Evolutionary conservation across 2,888 invertebrate species (phyloP).

Genomic region (Mesorhabditis spiculigera): DNA sequence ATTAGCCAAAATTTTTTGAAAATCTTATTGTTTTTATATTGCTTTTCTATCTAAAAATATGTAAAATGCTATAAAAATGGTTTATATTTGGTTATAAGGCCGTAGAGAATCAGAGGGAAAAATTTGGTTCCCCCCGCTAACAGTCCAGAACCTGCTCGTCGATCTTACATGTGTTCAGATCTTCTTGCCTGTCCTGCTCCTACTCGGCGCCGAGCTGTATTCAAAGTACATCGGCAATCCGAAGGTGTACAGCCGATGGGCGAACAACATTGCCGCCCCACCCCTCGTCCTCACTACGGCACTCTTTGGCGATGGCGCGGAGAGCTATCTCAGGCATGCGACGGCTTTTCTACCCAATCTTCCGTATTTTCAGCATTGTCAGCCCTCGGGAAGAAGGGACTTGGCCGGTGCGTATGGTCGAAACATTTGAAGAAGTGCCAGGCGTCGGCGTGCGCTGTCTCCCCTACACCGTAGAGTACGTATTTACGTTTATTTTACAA

Average conservation of each 20-base stretch:
- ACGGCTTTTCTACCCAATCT: too few species aligned
- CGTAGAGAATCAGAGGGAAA: too few species aligned
- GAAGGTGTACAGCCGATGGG: slow-evolving; percentile 2
- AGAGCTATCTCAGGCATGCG: slow-evolving; percentile 35
- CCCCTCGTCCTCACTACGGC: slow-evolving; percentile 34
- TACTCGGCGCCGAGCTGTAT: slow-evolving; percentile 43
- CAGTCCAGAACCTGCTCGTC: too few species aligned
- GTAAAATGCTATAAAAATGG: too few species aligned
- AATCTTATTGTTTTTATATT: neutral
- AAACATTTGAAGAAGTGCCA: neutral
- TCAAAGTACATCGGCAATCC: slow-evolving; percentile 12
- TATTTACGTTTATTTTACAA: too few species aligned
- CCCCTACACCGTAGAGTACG: neutral
- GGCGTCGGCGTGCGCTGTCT: slow-evolving; percentile 6
- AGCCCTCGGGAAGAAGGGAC: neutral
- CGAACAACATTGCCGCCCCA: slow-evolving; percentile 26
- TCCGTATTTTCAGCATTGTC: neutral
- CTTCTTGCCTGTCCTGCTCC: slow-evolving; percentile 37
- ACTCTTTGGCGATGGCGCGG: slow-evolving; percentile 39
- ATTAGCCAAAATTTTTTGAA: too few species aligned
- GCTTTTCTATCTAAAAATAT: neutral
- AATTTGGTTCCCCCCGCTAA: too few species aligned
- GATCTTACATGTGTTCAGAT: slow-evolving; percentile 16
- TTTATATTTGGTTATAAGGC: too few species aligned
- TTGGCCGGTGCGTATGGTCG: neutral